phyloP scores from a whole-genome alignment of 2,888 invertebrate genomes.

The Drosophila percnosoma region DNA sequence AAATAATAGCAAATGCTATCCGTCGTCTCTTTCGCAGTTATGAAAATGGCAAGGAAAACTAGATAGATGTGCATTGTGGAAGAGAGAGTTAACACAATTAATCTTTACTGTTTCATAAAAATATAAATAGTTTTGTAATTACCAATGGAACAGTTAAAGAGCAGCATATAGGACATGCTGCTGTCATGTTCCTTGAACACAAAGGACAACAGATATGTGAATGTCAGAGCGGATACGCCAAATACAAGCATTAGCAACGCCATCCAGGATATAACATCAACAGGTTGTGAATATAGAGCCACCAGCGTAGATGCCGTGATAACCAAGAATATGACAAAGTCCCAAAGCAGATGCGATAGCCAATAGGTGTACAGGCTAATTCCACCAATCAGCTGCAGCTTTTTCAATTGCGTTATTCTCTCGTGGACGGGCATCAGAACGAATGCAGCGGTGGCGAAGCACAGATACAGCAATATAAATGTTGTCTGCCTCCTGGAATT shows the following conservation, averaged over 20 bases:
- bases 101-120: neutral
- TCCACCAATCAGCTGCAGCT: conserved; percentile 90
- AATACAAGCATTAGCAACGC: conserved; percentile 18
- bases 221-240: conserved; percentile 25
- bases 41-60: conserved; percentile 11
- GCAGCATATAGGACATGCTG: conserved; percentile 20
- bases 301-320: neutral
- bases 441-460: conserved; percentile 82
- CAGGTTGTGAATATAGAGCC: neutral
- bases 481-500: fast-evolving
- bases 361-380: conserved; percentile 89
- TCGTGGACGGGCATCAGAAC: conserved; percentile 87
- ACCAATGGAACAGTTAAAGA: conserved; percentile 26
- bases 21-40: fast-evolving
- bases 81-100: neutral
- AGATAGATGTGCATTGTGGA: neutral
- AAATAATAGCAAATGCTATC: neutral
- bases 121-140: conserved; percentile 5
- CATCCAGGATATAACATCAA: neutral
- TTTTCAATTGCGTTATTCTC: conserved; percentile 88
- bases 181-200: conserved; percentile 87
- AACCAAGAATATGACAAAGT: conserved; percentile 31
- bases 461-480: conserved; percentile 83
- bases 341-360: conserved; percentile 88
- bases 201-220: conserved; percentile 66